Evolutionary conservation across 2,888 invertebrate species (phyloP), one percentile per base, ranked within the genome.

Genomic region (Halocaridina rubra): DNA sequence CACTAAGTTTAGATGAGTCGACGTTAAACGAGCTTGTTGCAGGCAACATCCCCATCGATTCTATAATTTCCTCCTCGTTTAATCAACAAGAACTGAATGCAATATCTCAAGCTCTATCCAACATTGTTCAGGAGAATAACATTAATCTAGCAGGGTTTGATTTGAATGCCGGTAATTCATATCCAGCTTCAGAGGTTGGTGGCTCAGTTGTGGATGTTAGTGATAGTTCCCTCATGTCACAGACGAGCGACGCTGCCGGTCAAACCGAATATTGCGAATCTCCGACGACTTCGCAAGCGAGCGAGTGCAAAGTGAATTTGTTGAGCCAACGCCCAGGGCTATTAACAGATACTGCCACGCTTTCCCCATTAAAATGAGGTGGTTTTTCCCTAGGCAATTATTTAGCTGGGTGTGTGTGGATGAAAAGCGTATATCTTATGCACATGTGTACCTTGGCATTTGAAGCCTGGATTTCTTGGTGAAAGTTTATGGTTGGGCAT

Each of bases 21-120:
- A 81, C 86, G 24, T 59, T 86, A 27, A 81, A 81, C 57, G 86
- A 86, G 57, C 61, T 84, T 32, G 82, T 84, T 67, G 84, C 80
- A 8, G 67, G 80, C 33, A 84, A 77, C 57, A 84, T 80, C 78
- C 86, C 86, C 8, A 81, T 86, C 3, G 84, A 86, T 69, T 86
- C 84, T 27, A 85, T 87, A 30, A 87, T 87, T 32, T 87, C 87
- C 2, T 87, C 87, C 8, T 87, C 87, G n/a, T 87, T 87, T 57
- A 87, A 87, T 71, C 87, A 87, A 57, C 87, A 87, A 57, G 85
- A 85, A 57, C 72, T 87, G 27, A 87, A 87, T 77, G 80, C 85
- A 33, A 87, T 87, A 46, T 85, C 82, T 13, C 87, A 87, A 76
- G 85, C 81, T 5, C 76, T 87, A 22, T 85, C 85, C 27, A 87